These are phyloP conservation scores for Reinhardtius hippoglossoides DNA, from an alignment of 2,113 vertebrate species.

Conservation along the genomic window DNA sequence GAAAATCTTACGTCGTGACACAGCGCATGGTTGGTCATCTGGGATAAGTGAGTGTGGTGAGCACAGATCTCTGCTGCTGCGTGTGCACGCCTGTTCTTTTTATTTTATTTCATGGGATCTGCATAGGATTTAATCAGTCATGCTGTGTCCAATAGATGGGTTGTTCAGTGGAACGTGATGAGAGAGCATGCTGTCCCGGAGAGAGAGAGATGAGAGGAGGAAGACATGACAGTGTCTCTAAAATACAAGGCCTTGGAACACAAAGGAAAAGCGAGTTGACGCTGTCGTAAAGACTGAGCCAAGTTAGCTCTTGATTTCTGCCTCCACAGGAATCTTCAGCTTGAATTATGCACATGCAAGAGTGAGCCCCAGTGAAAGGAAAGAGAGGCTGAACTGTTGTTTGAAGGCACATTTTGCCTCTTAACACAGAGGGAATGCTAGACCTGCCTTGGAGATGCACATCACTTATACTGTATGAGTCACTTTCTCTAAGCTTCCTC, in stretches of 20 bases:
- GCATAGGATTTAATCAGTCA: slow-evolving; percentile 70
- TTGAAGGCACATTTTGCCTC: slow-evolving; percentile 30
- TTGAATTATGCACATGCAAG: slow-evolving; percentile 48
- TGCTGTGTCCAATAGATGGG: slow-evolving; percentile 64
- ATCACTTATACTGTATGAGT: slow-evolving; percentile 45
- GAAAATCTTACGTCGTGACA: slow-evolving; percentile 16
- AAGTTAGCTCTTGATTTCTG: slow-evolving; percentile 48
- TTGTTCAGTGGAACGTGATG: slow-evolving; percentile 56
- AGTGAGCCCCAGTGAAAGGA: slow-evolving; percentile 14
- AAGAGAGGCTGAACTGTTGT: slow-evolving; percentile 22
- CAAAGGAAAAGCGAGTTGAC: slow-evolving; percentile 50
- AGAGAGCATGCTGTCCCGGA: slow-evolving; percentile 54
- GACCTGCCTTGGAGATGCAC: slow-evolving; percentile 39
- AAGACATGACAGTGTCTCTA: slow-evolving; percentile 56
- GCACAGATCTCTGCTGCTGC: slow-evolving; percentile 33
- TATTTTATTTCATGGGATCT: slow-evolving; percentile 44
- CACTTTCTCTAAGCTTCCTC: slow-evolving; percentile 35
- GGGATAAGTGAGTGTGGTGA: slow-evolving; percentile 21
- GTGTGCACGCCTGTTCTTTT: slow-evolving; percentile 3
- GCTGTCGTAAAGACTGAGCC: slow-evolving; percentile 42
- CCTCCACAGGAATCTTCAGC: slow-evolving; percentile 38
- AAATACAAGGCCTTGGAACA: slow-evolving; percentile 44
- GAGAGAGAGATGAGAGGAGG: slow-evolving; percentile 32
- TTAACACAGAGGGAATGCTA: slow-evolving; percentile 18
- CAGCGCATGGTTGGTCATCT: not conserved